Evolutionary conservation across 2,113 vertebrate genomes (phyloP), one percentile per base, ranked within the genome.

Genomic region (Bos javanicus): DNA sequence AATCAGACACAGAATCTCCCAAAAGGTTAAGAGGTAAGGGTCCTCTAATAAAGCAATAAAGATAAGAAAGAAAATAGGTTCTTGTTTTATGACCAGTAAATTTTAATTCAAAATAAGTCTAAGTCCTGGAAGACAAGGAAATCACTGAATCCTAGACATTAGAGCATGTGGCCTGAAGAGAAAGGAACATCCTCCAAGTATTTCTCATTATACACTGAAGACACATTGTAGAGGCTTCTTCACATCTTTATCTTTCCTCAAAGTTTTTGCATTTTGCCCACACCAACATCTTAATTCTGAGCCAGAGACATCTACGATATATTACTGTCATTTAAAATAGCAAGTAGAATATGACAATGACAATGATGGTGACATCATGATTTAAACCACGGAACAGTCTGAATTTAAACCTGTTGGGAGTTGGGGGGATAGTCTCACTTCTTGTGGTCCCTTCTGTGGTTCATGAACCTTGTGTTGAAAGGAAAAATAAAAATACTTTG

Each of bases 401-500:
- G 33, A 87, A 90, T 43, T 87, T 64, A 94, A 81, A 57, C 8
- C 33, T 80, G 28, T 3, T 59, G 56, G 11, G 48, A 89, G 46
- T 39, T 52, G 43, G 23, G 26, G 92, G 14, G 33, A 50, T 21
- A 81, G 78, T 52, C 48, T 52, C 74, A 50, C 3, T 30, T 83
- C 64, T 87, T 57, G 15, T 7, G 14, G 54, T 56, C n/a, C 39
- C 52, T n/a, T 83, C 52, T 43, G 17, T 25, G 57, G 60, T 80
- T 64, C 17, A 64, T 60, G 52, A 52, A 85, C 91, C 71, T 85
- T 87, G 59, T 39, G 19, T 33, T 82, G 23, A 95, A 95, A 89
- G 39, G n/a, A 87, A 95, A 97, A 96, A 52, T 36, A 48, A 95
- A 95, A 92, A 90, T 94, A 62, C 14, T 81, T 62, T 56, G 13